A percentile compares a stretch with the other conserved stretches of the same genome.
These are phyloP conservation scores for Troides oblongomaculatus DNA, from an alignment of 2,888 invertebrate genomes.

Conservation along the genomic window DNA sequence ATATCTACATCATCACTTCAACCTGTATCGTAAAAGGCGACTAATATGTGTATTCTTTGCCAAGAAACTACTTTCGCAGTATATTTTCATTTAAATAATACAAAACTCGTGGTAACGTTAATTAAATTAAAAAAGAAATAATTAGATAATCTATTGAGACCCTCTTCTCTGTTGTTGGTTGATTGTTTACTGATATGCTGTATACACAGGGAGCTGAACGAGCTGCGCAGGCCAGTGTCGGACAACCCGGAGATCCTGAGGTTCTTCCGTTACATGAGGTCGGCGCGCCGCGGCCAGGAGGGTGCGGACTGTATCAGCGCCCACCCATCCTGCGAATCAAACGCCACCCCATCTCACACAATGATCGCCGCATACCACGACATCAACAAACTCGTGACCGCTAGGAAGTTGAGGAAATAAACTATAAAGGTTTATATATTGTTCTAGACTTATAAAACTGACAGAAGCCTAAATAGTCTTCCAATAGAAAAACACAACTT, in stretches of 20 bases:
- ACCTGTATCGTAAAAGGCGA: too few species aligned
- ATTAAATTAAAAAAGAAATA: too few species aligned
- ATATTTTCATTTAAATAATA: too few species aligned
- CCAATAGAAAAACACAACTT: too few species aligned
- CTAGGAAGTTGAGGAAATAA: constrained; percentile 80
- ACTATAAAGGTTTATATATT: constrained; percentile 4
- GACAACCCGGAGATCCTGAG: constrained; percentile 93
- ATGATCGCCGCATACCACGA: constrained; percentile 93
- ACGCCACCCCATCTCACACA: constrained; percentile 85
- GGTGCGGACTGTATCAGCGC: constrained; percentile 85
- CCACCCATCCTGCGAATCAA: constrained; percentile 82
- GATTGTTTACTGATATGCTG: neutral
- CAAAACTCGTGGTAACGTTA: too few species aligned
- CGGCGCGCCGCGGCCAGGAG: constrained; percentile 91
- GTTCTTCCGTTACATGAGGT: constrained; percentile 94
- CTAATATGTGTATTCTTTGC: too few species aligned
- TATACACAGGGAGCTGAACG: constrained; percentile 86
- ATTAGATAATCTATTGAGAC: too few species aligned
- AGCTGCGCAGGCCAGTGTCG: constrained; percentile 89
- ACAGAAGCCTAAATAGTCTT: too few species aligned
- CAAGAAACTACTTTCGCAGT: too few species aligned
- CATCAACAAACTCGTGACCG: constrained; percentile 92
- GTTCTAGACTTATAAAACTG: neutral
- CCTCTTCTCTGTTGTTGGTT: too few species aligned
- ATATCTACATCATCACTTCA: too few species aligned